Evolutionary conservation across 2,797 vertebrate genomes (phyloP), one percentile per base, ranked within the genome.

Genomic region (Gouania willdenowi): DNA sequence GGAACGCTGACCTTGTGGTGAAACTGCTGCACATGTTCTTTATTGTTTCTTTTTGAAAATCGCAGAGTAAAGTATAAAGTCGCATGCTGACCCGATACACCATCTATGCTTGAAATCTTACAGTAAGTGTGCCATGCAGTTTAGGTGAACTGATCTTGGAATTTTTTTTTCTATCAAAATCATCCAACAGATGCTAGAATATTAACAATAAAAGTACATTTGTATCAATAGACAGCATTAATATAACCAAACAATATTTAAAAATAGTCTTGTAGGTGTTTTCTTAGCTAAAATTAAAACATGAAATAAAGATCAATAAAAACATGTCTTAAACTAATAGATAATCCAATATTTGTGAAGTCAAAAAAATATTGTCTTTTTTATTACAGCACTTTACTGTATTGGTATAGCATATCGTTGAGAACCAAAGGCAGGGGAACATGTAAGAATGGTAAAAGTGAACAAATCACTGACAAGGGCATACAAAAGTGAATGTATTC

Each of bases 1-100:
- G n/a, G 13, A 23, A 41, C 15, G 26, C 6, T 52, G 61, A 59
- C 61, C 49, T 56, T 64, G 68, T 12, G 16, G 45, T 40, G 15
- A 15, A 41, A 30, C 20, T n/a, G 16, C 26, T 31, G 16, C 35
- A 60, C 41, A 68, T 19, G 41, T n/a, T 8, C 20, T 51, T 30
- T 37, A 25, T 11, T 37, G 31, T 30, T 41, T 66, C 39, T 41
- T 59, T 48, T 50, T 43, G 34, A 50, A 54, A 63, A 67, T 48
- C 38, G 46, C 15, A 31, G 28, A 31, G 24, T 45, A 33, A 32
- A n/a, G n/a, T n/a, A n/a, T 49, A 60, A 34, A 45, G 50, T 34
- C 24, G 32, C 9, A 14, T 3, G 18, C 20, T 61, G 52, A 58
- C 55, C 35, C 6, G 4, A 30, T 20, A 14, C 41, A 44, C 27